Evolutionary conservation across 2,113 vertebrate genomes (phyloP).

Genomic region (Clarias magur): DNA sequence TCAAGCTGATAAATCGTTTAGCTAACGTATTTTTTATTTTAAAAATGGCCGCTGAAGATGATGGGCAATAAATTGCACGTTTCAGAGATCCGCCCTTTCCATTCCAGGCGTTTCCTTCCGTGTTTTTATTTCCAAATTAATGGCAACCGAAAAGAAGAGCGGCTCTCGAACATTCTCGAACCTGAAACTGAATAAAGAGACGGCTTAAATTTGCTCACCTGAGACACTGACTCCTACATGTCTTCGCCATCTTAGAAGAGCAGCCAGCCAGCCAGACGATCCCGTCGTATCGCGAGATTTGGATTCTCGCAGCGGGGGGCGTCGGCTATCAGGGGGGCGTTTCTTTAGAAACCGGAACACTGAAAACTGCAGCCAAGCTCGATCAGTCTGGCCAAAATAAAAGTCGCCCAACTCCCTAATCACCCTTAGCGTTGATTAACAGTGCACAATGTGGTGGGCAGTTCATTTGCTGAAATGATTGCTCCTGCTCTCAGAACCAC

Average conservation of each 20-base stretch:
- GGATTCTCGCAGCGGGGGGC: not conserved
- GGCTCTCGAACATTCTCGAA: not conserved
- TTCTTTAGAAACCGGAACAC: not conserved
- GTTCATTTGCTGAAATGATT: too few relatives aligned
- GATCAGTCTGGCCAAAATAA: not conserved
- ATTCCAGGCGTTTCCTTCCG: not conserved
- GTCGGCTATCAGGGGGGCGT: not conserved
- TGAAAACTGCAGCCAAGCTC: not conserved
- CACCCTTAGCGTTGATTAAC: too few relatives aligned
- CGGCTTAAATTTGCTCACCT: conserved; percentile 39
- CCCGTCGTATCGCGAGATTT: conserved; percentile 35
- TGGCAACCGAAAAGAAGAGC: not conserved
- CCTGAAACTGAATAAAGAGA: not conserved
- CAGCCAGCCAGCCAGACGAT: conserved; percentile 19
- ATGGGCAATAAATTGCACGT: not conserved
- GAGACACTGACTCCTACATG: conserved; percentile 35
- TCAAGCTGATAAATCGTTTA: not conserved
- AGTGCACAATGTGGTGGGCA: too few relatives aligned
- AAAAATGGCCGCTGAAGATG: conserved; percentile 51
- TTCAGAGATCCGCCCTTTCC: not conserved
- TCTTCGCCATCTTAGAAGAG: conserved; percentile 54
- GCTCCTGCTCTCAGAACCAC: too few relatives aligned
- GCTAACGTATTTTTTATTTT: conserved; percentile 10
- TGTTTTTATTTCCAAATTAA: not conserved
- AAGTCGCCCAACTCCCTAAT: too few relatives aligned